A percentile compares a stretch with the other conserved stretches of the same genome.
phyloP scores from a whole-genome alignment of 2,797 vertebrate genomes.

The Hippoglossus hippoglossus region DNA sequence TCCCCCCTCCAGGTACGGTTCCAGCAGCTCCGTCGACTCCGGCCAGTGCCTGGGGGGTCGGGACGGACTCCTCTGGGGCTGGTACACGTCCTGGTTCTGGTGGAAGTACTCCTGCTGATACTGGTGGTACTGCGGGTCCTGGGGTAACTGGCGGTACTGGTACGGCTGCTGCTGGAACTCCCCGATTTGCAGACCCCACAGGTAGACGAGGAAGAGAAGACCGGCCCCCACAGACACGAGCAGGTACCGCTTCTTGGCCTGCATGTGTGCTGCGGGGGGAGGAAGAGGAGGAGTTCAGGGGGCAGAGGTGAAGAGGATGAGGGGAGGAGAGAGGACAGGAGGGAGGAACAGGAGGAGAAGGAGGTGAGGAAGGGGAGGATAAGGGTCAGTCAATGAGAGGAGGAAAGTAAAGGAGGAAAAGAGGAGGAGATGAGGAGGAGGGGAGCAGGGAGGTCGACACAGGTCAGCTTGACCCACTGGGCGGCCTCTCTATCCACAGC shows the following conservation, averaged over 20 bases:
- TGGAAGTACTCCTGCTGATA: conserved; percentile 65
- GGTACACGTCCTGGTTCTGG: conserved; percentile 63
- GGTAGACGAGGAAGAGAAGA: conserved; percentile 86
- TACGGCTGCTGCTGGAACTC: conserved; percentile 80
- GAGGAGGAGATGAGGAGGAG: conserved; percentile 35
- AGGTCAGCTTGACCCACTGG: conserved; percentile 55
- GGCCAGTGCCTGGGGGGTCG: conserved; percentile 76
- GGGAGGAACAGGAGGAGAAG: background rate
- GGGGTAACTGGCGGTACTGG: conserved; percentile 72
- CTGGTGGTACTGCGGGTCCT: conserved; percentile 72
- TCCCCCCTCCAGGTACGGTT: conserved; percentile 83
- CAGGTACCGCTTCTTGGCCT: conserved; percentile 91
- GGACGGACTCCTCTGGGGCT: conserved; percentile 70
- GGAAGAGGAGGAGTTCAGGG: conserved; percentile 55
- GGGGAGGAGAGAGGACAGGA: background rate
- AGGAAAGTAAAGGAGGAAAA: background rate
- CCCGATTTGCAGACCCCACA: conserved; percentile 85
- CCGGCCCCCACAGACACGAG: conserved; percentile 88
- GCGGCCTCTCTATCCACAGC: conserved; percentile 63
- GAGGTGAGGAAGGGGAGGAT: background rate
- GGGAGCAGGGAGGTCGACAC: conserved; percentile 44
- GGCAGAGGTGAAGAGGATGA: background rate
- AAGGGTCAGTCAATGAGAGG: background rate
- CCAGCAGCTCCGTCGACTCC: conserved; percentile 66
- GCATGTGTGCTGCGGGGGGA: conserved; percentile 86